phyloP scores from a whole-genome alignment of 2,888 invertebrate genomes.

The Tenthredo amoena region DNA sequence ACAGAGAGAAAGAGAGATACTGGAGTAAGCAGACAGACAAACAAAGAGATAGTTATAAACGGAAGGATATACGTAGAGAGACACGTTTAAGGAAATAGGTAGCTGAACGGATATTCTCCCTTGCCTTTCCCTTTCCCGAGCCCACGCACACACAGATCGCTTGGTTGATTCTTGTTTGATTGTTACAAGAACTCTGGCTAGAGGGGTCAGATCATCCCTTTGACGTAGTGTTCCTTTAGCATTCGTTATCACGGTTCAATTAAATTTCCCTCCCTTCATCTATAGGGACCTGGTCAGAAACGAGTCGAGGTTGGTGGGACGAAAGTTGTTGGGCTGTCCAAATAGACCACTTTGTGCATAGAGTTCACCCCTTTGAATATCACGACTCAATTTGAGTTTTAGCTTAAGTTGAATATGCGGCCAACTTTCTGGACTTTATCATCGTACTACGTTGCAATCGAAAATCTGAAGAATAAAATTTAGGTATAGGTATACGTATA shows the following conservation, averaged over 20 bases:
- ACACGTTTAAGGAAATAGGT: slow-evolving; percentile 21
- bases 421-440: neutral
- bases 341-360: slow-evolving; percentile 15
- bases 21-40: neutral
- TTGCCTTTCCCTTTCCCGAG: neutral
- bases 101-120: neutral
- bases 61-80: slow-evolving; percentile 26
- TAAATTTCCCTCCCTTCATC: slow-evolving; percentile 20
- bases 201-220: slow-evolving; percentile 8
- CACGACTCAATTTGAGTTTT: slow-evolving; percentile 8
- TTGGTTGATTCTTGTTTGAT: slow-evolving; percentile 34
- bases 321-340: slow-evolving; percentile 16
- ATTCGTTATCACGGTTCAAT: slow-evolving; percentile 39
- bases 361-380: slow-evolving; percentile 7
- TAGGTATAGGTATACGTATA: neutral
- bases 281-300: neutral
- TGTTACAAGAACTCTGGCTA: slow-evolving; percentile 14
- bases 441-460: neutral
- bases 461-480: neutral
- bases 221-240: neutral
- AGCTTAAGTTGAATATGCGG: neutral
- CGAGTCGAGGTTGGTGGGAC: neutral
- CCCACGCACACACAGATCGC: slow-evolving; percentile 11
- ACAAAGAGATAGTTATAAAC: slow-evolving; percentile 7
- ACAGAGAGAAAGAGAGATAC: slow-evolving; percentile 51